Conservation (phyloP, 1,140 invertebrate genomes). For the Plectrocnemia conspersa region DNA sequence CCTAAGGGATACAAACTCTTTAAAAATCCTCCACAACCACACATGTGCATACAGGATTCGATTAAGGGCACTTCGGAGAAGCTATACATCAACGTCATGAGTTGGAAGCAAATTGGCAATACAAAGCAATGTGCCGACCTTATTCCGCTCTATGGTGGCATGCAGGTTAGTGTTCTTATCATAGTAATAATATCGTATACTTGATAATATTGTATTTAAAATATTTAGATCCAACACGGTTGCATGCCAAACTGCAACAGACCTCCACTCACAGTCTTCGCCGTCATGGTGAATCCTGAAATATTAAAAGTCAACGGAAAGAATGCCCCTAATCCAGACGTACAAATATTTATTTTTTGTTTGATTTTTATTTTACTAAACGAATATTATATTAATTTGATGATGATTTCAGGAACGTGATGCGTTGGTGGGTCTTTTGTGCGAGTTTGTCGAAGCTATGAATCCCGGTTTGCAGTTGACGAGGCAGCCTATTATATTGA, state of each 20-base stretch:
- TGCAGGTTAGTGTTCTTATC: conserved; percentile 52
- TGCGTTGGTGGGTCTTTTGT: conserved; percentile 59
- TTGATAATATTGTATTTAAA: too few relatives aligned
- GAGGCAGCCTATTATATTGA: conserved; percentile 58
- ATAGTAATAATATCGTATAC: conserved; percentile 2
- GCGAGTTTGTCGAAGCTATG: conserved; percentile 68
- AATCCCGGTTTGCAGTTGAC: conserved; percentile 58
- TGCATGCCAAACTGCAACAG: conserved; percentile 56
- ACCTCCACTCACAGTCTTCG: conserved; percentile 59
- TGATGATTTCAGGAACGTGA: conserved; percentile 54
- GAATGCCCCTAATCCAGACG: conserved; percentile 58
- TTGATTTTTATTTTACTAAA: not conserved
- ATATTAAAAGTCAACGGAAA: conserved; percentile 62
- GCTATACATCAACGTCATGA: conserved; percentile 64
- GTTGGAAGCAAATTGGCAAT: conserved; percentile 66
- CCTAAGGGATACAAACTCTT: conserved; percentile 40
- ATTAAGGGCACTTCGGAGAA: conserved; percentile 54
- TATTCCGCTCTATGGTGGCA: conserved; percentile 64
- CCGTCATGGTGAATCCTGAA: conserved; percentile 67
- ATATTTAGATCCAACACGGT: conserved; percentile 44
- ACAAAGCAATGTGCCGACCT: conserved; percentile 58
- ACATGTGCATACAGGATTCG: conserved; percentile 68
- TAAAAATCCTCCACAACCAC: conserved; percentile 67
- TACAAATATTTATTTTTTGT: conserved; percentile 36
- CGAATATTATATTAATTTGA: not conserved